Evolutionary conservation across 2,888 invertebrate species (phyloP), one percentile per base, ranked within the genome.

Genomic region (Pharmacophagus antenor): DNA sequence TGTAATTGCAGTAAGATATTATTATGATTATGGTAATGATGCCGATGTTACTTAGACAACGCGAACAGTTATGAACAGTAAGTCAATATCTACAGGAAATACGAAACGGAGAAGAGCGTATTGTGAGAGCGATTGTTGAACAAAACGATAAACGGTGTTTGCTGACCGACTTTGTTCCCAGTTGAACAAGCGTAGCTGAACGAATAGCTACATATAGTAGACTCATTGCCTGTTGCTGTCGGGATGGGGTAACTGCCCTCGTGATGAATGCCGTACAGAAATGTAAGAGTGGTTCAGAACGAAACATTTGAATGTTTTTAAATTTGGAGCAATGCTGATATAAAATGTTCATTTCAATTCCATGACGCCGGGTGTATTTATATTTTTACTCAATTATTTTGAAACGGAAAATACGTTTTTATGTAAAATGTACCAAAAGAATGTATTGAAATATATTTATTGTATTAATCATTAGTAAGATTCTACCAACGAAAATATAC

Each of bases 81-180:
- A 47, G 47, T 55, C 46, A 22, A 55, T 55, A 55, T 17, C 31
- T 15, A 22, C 47, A 46, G 31, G 47, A 51, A 55, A 44, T 44
- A n/a, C 42, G 41, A 55, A 37, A 5, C 10, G 17, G 42, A n/a
- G 25, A n/a, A n/a, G 57, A 57, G 42, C 55, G 52, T 62, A 62
- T 59, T 55, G 61, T 61, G 50, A 42, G 56, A 56, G 54, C 54
- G 49, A 54, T 44, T 56, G 51, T 52, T 21, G 57, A 51, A 51
- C 53, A 58, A 44, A 61, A 53, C 49, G 53, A 47, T 57, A 51
- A 57, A 44, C 46, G 51, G 12, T 46, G 51, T 57, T 31, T 58
- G 58, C 52, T 58, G 58, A 52, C 46, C 51, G 58, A 58, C 51
- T 58, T 52, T 58, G 58, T 57, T 50, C 57, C 42, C 58, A 51